phyloP scores from a whole-genome alignment of 1,140 invertebrate species.

The Telenomus remus region DNA sequence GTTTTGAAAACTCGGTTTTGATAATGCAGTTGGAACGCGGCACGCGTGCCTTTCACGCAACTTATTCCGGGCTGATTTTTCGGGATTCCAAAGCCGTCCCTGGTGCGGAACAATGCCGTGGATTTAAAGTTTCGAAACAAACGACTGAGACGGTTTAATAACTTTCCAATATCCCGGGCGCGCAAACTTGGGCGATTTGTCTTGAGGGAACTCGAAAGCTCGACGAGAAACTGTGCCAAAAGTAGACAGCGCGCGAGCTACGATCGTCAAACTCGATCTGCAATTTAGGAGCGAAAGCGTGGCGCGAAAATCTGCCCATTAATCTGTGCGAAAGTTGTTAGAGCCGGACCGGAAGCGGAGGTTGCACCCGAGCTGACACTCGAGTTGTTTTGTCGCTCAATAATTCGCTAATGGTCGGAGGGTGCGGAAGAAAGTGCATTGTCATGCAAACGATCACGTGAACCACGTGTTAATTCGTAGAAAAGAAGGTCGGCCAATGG shows the following conservation, averaged over 20 bases:
- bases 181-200: slow-evolving; percentile 8
- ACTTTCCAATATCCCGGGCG: slow-evolving; percentile 13
- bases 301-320: slow-evolving; percentile 2
- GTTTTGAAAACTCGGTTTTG: too few species aligned
- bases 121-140: slow-evolving; percentile 12
- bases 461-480: slow-evolving; percentile 35
- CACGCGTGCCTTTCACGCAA: too few species aligned
- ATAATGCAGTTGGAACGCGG: too few species aligned
- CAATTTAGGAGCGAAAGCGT: slow-evolving; percentile 33
- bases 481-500: not conserved
- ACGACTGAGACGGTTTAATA: slow-evolving; percentile 10
- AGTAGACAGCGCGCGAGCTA: slow-evolving; percentile 14
- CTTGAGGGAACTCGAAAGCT: slow-evolving; percentile 5
- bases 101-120: not conserved
- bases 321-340: slow-evolving; percentile 1
- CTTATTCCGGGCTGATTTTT: not conserved
- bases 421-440: slow-evolving; percentile 13
- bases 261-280: slow-evolving; percentile 35
- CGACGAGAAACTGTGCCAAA: slow-evolving; percentile 11
- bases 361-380: slow-evolving; percentile 36
- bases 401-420: slow-evolving; percentile 31
- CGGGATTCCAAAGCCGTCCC: not conserved
- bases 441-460: slow-evolving; percentile 39
- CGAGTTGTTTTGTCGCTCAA: slow-evolving; percentile 42
- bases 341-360: slow-evolving; percentile 23